Evolutionary conservation across 2,888 invertebrate species (phyloP), one percentile per base, ranked within the genome.

Genomic region (Tiliacea citrago): DNA sequence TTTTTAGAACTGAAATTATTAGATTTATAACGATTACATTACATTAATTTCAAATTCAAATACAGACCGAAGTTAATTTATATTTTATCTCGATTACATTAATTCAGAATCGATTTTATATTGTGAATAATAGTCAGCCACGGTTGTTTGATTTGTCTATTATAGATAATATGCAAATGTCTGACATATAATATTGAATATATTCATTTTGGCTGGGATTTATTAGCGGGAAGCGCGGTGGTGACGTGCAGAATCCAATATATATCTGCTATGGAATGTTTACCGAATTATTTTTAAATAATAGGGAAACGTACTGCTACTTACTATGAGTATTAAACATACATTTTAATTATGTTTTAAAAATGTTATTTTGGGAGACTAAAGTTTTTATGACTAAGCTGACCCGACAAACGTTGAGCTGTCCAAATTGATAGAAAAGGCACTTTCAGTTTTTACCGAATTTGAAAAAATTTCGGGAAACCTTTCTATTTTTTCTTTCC

Each of bases 41-140:
- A 42, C 13, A 75, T 53, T 77, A 47, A 63, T 49, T 81, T 62
- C 2, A 39, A 63, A 73, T 69, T 77, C 63, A 82, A 77, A 82
- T 78, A 67, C n/a, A 62, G 21, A 24, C n/a, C 13, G 18, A 58
- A 71, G 51, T 55, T 77, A 82, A 73, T 82, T 77, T 66, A 45
- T 77, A 77, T 77, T 81, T 81, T 82, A 78, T 82, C 58, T 69
- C 24, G 53, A 73, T 82, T 73, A 69, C 79, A 82, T 85, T 72
- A 69, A 76, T 74, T 72, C 74, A 39, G 42, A 62, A 61, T 79
- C 72, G 72, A 85, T 63, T 62, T 67, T 47, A 76, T 72, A 70
- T 67, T 74, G 62, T 67, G 83, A 79, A 84, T 85, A 82, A 66
- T 69, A 84, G 79, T 75, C 21, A 79, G 69, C 12, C 16, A 8